Evolutionary conservation across 2,797 vertebrate genomes (phyloP), one percentile per base, ranked within the genome.

Genomic region (Okamejei kenojei): DNA sequence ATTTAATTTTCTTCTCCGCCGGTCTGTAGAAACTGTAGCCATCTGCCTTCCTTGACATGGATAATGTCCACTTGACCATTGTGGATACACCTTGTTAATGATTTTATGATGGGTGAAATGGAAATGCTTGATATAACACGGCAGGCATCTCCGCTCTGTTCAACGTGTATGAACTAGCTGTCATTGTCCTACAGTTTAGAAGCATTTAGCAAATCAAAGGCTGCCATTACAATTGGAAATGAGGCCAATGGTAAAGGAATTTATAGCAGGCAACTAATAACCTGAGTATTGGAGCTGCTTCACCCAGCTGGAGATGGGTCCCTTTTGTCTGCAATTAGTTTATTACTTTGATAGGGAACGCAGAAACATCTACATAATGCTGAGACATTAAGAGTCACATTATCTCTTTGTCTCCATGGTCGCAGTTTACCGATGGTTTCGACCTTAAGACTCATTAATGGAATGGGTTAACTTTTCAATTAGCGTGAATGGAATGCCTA

Each of bases 161-260:
- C 96, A 98, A 98, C 98, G 97, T 97, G 97, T 98, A 98, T 98
- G 98, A 98, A 98, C 97, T 95, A 97, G 96, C 95, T 94, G 95
- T 95, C 96, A 96, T 97, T 96, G 96, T 95, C 94, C 93, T 93
- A 97, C 97, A 96, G 97, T 97, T 97, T 97, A 95, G 97, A 96
- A 97, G 97, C 96, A 97, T 97, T 97, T 98, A 97, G 96, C 94
- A 94, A 96, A 95, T 97, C 97, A 98, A 98, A 98, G 97, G 95
- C 94, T 94, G 94, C 95, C 96, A 94, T 94, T 95, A 97, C 96
- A 97, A 97, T 96, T 96, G 96, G 96, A 96, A 96, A 96, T 96
- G 95, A 96, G 96, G 95, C 95, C 88, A 94, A 95, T 96, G 5
- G 97, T 97, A 97, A 96, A 98, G 98, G 96, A 97, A 96, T 96